Percentiles rank a stretch among this genome's conserved stretches.
Evolutionary conservation across 2,113 vertebrate genomes (phyloP).

Genomic region (Rissa tridactyla): DNA sequence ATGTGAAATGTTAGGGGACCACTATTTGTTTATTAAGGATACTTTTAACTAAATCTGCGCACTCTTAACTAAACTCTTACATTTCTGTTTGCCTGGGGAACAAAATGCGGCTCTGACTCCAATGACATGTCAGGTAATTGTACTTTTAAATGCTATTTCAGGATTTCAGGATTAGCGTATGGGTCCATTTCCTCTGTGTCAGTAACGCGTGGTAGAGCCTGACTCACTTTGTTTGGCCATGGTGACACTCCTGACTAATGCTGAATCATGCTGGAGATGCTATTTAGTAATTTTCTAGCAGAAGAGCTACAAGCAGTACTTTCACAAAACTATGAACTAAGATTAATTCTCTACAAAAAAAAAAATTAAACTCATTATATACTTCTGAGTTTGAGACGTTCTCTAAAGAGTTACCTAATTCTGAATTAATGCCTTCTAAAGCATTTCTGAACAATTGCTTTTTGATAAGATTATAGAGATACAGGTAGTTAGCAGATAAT

Average conservation of each 20-base stretch:
- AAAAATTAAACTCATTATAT: not conserved
- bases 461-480: not conserved
- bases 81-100: not conserved
- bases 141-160: not conserved
- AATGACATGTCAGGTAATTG: not conserved
- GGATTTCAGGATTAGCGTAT: not conserved
- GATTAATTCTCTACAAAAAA: not conserved
- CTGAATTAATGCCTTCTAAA: slow-evolving; percentile 9
- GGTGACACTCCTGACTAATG: not conserved
- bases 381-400: not conserved
- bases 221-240: not conserved
- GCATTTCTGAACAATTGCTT: slow-evolving; percentile 9
- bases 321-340: not conserved
- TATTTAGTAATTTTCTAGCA: not conserved
- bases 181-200: not conserved
- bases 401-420: not conserved
- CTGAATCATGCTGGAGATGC: not conserved
- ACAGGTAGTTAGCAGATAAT: not conserved
- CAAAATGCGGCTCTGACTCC: not conserved
- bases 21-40: not conserved
- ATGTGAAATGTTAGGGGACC: not conserved
- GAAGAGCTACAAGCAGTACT: not conserved
- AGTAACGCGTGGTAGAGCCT: not conserved
- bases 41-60: not conserved
- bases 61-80: not conserved